Percentiles rank a stretch among this genome's conserved stretches.
These are phyloP conservation scores for Babylonia areolata DNA, from an alignment of 1,140 invertebrate genomes.

Conservation along the genomic window DNA sequence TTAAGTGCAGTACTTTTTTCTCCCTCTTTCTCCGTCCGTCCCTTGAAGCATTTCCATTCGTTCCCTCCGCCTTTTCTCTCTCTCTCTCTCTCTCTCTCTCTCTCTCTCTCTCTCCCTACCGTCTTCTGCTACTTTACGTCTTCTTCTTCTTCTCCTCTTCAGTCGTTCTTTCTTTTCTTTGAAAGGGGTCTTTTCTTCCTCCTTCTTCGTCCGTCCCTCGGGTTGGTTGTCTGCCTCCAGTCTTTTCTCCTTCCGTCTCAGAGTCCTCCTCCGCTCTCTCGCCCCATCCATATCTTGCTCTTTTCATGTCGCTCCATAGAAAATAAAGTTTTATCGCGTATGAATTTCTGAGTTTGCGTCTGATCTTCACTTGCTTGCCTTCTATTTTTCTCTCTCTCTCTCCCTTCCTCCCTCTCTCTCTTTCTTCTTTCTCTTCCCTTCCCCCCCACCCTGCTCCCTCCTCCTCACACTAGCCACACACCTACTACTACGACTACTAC, in stretches of 20 bases:
- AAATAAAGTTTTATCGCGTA: background rate
- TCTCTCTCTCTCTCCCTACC: background rate
- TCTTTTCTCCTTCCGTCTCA: slow-evolving; percentile 19
- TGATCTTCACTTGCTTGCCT: background rate
- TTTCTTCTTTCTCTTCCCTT: too few species aligned
- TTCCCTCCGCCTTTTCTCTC: background rate
- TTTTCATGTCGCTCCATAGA: slow-evolving; percentile 19
- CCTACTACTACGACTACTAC: too few species aligned
- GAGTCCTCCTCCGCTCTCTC: background rate
- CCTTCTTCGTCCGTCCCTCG: background rate
- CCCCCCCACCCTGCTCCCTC: too few species aligned
- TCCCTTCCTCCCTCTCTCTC: too few species aligned
- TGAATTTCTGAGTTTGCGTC: slow-evolving; percentile 19
- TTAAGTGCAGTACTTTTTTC: slow-evolving; percentile 29
- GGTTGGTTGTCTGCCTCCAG: background rate
- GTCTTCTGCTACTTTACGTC: background rate
- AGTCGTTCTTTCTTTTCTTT: background rate
- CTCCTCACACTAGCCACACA: too few species aligned
- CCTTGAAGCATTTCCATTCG: background rate
- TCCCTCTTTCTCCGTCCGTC: background rate
- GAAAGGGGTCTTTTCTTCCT: background rate
- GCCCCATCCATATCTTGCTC: background rate
- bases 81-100: background rate
- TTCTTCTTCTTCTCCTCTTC: background rate
- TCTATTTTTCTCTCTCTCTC: background rate